Conservation (phyloP, 2,797 vertebrate genomes). For the Pogonophryne albipinna region DNA sequence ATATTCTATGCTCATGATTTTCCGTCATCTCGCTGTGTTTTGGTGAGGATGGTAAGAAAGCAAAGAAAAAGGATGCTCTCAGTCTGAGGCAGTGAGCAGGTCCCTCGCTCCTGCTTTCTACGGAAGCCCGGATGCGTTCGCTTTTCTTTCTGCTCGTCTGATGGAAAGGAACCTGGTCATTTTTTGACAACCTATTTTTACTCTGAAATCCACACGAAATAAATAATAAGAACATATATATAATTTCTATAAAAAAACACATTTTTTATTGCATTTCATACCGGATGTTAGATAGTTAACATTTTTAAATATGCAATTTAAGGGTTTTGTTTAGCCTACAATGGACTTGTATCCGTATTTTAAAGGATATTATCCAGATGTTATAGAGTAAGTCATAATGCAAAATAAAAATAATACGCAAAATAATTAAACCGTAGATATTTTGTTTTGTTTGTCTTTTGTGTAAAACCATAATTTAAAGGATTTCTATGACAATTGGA, state of each 20-base stretch:
- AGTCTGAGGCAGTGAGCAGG: conserved; percentile 73
- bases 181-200: conserved; percentile 11
- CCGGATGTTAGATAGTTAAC: background rate
- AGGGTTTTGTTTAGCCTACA: background rate
- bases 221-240: background rate
- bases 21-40: conserved; percentile 66
- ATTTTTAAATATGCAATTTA: background rate
- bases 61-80: conserved; percentile 73
- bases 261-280: background rate
- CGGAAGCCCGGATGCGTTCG: conserved; percentile 77
- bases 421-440: background rate
- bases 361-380: background rate
- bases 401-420: background rate
- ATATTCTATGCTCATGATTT: conserved; percentile 40
- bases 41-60: conserved; percentile 62
- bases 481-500: background rate
- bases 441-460: background rate
- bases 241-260: background rate
- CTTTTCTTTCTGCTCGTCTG: background rate
- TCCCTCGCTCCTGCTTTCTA: conserved; percentile 78
- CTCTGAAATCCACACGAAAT: background rate
- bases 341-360: background rate
- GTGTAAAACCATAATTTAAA: background rate
- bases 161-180: background rate
- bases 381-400: too few species aligned